Evolutionary conservation across 2,797 vertebrate genomes (phyloP), one percentile per base, ranked within the genome.

Genomic region (Moxostoma hubbsi): DNA sequence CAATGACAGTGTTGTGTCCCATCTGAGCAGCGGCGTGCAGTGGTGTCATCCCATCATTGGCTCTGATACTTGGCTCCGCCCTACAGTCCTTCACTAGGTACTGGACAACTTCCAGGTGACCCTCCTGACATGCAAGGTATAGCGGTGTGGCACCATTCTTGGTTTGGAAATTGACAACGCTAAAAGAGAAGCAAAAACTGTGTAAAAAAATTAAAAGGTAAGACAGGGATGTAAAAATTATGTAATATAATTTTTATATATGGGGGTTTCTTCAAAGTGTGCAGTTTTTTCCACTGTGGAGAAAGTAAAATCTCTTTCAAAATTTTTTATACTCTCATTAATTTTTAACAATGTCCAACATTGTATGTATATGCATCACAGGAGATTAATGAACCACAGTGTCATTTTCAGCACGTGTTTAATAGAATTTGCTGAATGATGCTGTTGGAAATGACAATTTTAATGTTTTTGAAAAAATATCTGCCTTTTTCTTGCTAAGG

Each of bases 41-140:
- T 0, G 97, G 92, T 9, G 96, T 98, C 97, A 99, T 99, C 85
- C 98, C 97, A 0, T 99, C 98, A 1, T 93, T 95, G 91, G 98
- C 96, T 57, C 95, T 89, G 0, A 92, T 86, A 45, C 94, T 94
- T 7, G 97, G 93, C 82, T 98, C 94, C 0, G 98, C 95, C 80
- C 94, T 95, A n/a, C 96, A 97, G 74, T 97, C 96, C 90, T 98
- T 96, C 83, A 96, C 97, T 90, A 99, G 90, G 91, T 96, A 96
- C 85, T 99, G 96, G 85, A 98, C 94, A 68, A 95, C 95, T 87
- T 99, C 98, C 91, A 99, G 91, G 88, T 99, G 97, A 85, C 98
- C 98, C 90, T 99, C 97, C 90, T 99, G 98, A 93, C 97, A 98
- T 83, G 98, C 96, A 93, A 99, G 94, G 92, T 99, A 99, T 86